Evolutionary conservation across 2,888 invertebrate genomes (phyloP), one percentile per base, ranked within the genome.

Genomic region (Cataglyphis rosenhaueri): DNA sequence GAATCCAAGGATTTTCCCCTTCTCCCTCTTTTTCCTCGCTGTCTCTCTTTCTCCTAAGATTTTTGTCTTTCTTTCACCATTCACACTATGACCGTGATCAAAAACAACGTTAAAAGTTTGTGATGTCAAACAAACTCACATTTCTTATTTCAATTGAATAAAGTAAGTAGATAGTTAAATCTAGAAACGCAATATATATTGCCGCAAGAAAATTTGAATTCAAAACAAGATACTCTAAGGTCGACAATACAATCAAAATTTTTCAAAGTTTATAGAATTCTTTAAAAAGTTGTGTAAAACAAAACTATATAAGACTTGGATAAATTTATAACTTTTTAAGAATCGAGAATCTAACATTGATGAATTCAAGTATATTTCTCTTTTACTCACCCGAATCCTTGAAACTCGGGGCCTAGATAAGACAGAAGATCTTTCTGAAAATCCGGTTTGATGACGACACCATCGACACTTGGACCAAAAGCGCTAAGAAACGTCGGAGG

Each of bases 401-500:
- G 94, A 83, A 94, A 94, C 86, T 94, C 94, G 3, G 94, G 93
- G 15, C 94, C 94, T 68, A 97, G 96, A 94, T 96, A 96, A 1
- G 97, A 97, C 55, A 97, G 95, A 81, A 97, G 96, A 91, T 97
- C 97, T 94, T 97, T 97, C 75, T 97, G 97, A 92, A 97, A 97
- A 94, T 98, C 98, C 18, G 97, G 97, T 94, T 97, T 97, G 92
- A 99, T 98, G 85, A 99, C 98, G 87, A 99, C 98, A 75, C 98
- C 98, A 93, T 99, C 99, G 75, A 98, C 97, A 89, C 98, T 98
- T 18, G 99, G 99, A 9, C 99, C 99, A 92, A 99, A 99, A 0
- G 98, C 97, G 87, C 97, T 97, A 78, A 98, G 95, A 94, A 97
- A 98, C 82, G 97, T 97, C 3, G 98, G 98, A 12, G 98, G 96